A percentile compares a stretch with the other conserved stretches of the same genome.
phyloP scores from a whole-genome alignment of 2,113 vertebrate species.

The Triplophysa rosa region DNA sequence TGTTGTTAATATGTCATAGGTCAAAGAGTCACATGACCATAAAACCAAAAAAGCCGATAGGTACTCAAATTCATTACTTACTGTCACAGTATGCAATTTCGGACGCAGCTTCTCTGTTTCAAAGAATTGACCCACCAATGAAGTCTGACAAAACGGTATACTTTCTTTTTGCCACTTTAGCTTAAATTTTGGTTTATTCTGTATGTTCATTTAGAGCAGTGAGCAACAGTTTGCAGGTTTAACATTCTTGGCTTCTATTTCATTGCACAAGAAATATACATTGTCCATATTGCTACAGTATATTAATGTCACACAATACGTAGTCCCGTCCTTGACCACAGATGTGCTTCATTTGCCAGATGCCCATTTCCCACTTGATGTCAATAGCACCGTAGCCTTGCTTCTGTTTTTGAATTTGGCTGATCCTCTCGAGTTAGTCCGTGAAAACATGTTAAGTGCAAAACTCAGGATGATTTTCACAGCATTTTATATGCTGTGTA shows the following conservation, averaged over 20 bases:
- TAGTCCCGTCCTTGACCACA: neutral
- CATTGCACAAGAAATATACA: neutral
- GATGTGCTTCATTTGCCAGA: neutral
- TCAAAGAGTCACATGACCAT: too few relatives aligned
- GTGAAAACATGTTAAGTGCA: neutral
- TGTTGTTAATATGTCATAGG: too few relatives aligned
- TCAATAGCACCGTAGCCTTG: neutral
- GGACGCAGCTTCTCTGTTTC: too few relatives aligned
- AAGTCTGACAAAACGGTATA: too few relatives aligned
- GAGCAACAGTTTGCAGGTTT: too few relatives aligned
- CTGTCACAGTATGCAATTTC: too few relatives aligned
- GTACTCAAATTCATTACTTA: too few relatives aligned
- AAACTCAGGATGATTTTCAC: conserved; percentile 12
- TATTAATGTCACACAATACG: neutral
- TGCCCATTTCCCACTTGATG: neutral
- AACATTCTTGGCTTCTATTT: neutral
- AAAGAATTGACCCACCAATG: too few relatives aligned
- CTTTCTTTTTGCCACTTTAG: too few relatives aligned
- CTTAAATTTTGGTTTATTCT: too few relatives aligned
- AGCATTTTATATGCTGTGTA: conserved; percentile 39
- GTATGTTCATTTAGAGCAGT: too few relatives aligned
- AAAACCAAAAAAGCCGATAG: too few relatives aligned
- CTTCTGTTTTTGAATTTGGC: conserved; percentile 8
- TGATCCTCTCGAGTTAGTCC: conserved; percentile 2
- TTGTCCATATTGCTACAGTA: neutral